Percentiles rank a stretch among this genome's conserved stretches.
Evolutionary conservation across 2,888 invertebrate species (phyloP).

Genomic region (Hydrotaea diabolus): DNA sequence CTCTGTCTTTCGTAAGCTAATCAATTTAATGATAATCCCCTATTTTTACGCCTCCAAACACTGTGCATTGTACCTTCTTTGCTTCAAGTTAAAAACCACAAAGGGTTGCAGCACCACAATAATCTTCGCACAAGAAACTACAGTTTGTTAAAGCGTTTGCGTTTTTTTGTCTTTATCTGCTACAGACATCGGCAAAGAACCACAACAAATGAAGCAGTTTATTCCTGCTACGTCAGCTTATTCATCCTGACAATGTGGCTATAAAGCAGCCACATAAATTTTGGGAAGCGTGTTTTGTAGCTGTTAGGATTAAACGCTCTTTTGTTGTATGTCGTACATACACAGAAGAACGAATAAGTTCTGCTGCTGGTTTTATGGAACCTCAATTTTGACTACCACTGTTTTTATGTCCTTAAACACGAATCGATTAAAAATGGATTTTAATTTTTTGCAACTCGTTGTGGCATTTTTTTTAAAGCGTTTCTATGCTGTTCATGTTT

Average conservation of each 20-base stretch:
- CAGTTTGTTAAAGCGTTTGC: neutral
- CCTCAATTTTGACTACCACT: neutral
- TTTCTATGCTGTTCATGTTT: neutral
- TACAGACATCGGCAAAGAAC: slow-evolving; percentile 25
- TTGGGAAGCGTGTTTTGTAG: slow-evolving; percentile 30
- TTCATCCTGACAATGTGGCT: slow-evolving; percentile 4
- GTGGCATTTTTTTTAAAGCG: too few relatives aligned
- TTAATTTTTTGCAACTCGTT: slow-evolving; percentile 12
- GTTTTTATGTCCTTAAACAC: slow-evolving; percentile 30
- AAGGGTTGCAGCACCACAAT: neutral
- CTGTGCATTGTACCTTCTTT: too few relatives aligned
- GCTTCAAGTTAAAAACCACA: slow-evolving; percentile 4
- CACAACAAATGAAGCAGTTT: slow-evolving; percentile 33
- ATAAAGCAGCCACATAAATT: slow-evolving; percentile 5
- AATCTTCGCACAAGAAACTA: neutral
- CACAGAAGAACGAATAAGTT: neutral
- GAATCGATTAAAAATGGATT: slow-evolving; percentile 40
- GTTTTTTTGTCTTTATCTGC: neutral
- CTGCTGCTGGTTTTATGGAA: neutral
- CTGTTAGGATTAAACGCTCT: slow-evolving; percentile 38
- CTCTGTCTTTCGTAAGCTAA: too few relatives aligned
- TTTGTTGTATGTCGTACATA: neutral
- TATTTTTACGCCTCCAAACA: too few relatives aligned
- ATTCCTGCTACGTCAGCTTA: too few relatives aligned
- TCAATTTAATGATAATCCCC: too few relatives aligned